Conservation (phyloP, 2,797 vertebrate genomes). For the Phataginus tricuspis region DNA sequence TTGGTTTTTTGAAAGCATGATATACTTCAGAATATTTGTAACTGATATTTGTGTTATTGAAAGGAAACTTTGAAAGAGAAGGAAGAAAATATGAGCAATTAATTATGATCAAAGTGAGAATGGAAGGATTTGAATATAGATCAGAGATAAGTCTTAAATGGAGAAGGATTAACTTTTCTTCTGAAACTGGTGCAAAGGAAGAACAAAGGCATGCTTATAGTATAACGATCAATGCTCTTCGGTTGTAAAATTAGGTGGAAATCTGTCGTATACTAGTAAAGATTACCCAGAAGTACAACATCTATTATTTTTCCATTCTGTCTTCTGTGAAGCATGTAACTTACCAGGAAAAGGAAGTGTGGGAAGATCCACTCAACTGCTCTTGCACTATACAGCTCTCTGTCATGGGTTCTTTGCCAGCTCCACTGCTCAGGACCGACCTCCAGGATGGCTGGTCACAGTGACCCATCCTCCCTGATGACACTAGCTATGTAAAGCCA, state of each 20-base stretch:
- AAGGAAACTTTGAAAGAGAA: not conserved
- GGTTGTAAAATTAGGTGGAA: not conserved
- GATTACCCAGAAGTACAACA: not conserved
- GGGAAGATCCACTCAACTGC: not conserved
- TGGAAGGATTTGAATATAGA: not conserved
- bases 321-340: not conserved
- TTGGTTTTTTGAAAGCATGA: not conserved
- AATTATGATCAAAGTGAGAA: not conserved
- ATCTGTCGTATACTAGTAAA: not conserved
- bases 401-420: accelerated
- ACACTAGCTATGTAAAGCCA: accelerated
- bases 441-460: no score
- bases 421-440: not conserved
- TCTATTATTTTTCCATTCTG: not conserved
- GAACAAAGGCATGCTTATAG: not conserved
- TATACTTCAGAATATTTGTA: not conserved
- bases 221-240: not conserved
- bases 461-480: not conserved
- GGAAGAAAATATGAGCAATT: not conserved
- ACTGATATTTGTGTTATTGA: not conserved
- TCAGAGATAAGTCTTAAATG: not conserved
- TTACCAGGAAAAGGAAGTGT: not conserved
- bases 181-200: not conserved
- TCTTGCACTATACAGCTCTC: not conserved
- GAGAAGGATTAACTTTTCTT: not conserved